Conservation (phyloP, 2,797 vertebrate species). For the Meda fulgida region DNA sequence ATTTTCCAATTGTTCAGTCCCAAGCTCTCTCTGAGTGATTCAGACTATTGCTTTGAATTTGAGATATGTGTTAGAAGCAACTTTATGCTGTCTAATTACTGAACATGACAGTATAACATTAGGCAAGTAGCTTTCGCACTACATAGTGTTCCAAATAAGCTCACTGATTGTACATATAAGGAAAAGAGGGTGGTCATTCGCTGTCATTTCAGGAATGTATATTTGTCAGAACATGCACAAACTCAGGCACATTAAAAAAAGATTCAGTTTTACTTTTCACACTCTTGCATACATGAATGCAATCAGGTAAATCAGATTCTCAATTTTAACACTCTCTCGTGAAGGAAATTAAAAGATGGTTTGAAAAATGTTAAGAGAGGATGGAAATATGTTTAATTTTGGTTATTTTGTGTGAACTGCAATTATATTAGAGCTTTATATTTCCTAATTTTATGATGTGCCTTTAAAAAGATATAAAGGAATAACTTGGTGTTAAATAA, state of each 20-base stretch:
- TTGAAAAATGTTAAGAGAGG: not conserved
- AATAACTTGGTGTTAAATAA: not conserved
- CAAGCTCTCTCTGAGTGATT: not conserved
- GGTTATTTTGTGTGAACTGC: not conserved
- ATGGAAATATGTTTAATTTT: not conserved
- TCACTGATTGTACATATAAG: constrained; percentile 23
- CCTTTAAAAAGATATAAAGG: not conserved
- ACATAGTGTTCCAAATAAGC: not conserved
- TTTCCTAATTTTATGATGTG: not conserved
- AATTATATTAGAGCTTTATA: not conserved
- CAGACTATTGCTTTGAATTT: constrained; percentile 13
- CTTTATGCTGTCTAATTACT: not conserved
- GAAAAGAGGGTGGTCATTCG: constrained; percentile 11
- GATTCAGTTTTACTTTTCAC: not conserved
- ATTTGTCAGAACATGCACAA: constrained; percentile 40
- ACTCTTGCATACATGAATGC: not conserved
- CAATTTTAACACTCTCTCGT: not conserved
- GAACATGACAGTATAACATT: not conserved
- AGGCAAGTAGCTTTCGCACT: not conserved
- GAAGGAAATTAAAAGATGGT: too few species aligned
- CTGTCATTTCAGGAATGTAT: constrained; percentile 47
- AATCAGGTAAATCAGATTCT: not conserved
- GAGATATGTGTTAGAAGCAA: not conserved
- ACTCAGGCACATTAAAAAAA: not conserved
- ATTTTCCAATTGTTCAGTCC: not conserved